phyloP scores from a whole-genome alignment of 2,888 invertebrate genomes.

The Phragmatobia fuliginosa region DNA sequence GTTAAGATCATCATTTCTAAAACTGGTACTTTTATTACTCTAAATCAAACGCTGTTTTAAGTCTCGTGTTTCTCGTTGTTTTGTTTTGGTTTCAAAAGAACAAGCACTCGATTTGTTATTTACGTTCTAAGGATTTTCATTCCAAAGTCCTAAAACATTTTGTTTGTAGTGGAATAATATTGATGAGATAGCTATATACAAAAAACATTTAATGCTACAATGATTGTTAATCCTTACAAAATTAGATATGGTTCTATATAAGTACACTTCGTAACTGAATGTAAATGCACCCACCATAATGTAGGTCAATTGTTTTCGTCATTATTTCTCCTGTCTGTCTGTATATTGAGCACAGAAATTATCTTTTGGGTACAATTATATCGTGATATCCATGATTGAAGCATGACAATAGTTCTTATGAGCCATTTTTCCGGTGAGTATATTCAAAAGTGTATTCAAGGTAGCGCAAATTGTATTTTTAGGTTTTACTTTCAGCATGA shows the following conservation, averaged over 20 bases:
- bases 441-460: constrained; percentile 3
- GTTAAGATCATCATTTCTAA: neutral
- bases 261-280: neutral
- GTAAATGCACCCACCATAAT: neutral
- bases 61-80: neutral
- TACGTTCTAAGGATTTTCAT: neutral
- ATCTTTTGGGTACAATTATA: neutral
- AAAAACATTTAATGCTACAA: neutral
- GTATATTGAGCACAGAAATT: neutral
- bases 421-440: neutral
- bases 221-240: neutral
- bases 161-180: neutral
- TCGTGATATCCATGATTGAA: neutral
- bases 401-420: neutral
- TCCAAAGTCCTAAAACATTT: neutral
- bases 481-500: constrained; percentile 9
- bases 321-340: neutral
- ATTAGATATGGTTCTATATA: neutral
- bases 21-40: neutral
- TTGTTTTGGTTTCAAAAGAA: neutral
- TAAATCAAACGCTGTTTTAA: neutral
- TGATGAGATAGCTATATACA: neutral
- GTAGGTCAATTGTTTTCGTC: neutral
- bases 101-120: neutral
- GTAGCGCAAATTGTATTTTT: constrained; percentile 11